Base-by-base conservation (phyloP, 2,888 invertebrate species). In the Melipona bicolor region DNA sequence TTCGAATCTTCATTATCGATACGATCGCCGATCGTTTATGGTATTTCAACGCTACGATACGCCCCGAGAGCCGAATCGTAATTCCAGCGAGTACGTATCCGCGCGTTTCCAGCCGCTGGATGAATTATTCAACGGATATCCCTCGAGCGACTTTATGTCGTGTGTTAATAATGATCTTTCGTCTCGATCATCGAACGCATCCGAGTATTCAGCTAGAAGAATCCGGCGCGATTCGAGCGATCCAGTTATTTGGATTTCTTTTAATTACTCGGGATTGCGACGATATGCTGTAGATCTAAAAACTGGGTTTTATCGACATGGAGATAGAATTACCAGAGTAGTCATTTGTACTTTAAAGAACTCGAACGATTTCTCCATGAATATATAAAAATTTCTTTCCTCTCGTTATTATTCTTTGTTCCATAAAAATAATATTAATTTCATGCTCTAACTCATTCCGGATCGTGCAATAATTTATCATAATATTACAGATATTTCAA, bases 21-120 rank as follows among this genome's bases (percentile, higher is more conserved):
- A 72, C 71, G 43, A 62, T 81, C 81, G 36, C 24, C 82, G 81
- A 82, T 82, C 59, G 64, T 81, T 81, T 82, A 81, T 72, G 71
- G 77, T 49, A 56, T 72, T 83, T 83, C 81, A 82, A 83, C 72
- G n/a, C n/a, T n/a, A n/a, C n/a, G 77, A 67, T 72, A 71, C 71
- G 59, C 54, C 21, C 71, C 27, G 59, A 64, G 59, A 54, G 71
- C 59, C n/a, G 54, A 64, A 64, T 69, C 54, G 59, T 81, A 83
- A 71, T 62, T 77, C 21, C 43, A 13, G 17, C 65, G 3, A 19
- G 19, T 49, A 21, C 27, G 15, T 27, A 36, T 59, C 43, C 68
- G n/a, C 6, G 17, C 43, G 17, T 27, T 3, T 59, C 27, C 4
- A 19, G 13, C 61, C 5, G 21, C 54, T n/a, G 61, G 4, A 68